A percentile compares a stretch with the other conserved stretches of the same genome.
Evolutionary conservation across 2,113 vertebrate genomes (phyloP).

Genomic region (Polypterus senegalus): DNA sequence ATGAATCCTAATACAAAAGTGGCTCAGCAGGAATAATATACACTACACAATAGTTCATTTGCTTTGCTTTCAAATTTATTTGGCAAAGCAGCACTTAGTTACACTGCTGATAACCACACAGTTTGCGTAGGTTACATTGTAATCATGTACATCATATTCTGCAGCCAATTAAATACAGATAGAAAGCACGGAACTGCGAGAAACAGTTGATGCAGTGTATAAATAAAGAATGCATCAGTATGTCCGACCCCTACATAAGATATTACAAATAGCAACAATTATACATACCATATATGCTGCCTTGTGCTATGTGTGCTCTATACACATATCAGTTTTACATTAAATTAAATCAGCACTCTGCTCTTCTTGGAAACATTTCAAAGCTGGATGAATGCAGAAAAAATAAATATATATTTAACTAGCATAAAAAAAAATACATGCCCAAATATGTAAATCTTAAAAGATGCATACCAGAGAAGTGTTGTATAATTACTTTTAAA

Average conservation of each 20-base stretch:
- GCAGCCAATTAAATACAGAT: conserved; percentile 48
- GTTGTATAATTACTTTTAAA: conserved; percentile 43
- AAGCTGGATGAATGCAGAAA: conserved; percentile 14
- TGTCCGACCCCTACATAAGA: conserved; percentile 37
- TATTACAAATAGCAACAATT: conserved; percentile 23
- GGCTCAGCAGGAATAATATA: background rate
- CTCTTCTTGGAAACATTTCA: conserved; percentile 28
- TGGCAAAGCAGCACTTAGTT: conserved; percentile 72
- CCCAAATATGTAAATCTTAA: conserved; percentile 45
- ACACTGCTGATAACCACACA: conserved; percentile 44
- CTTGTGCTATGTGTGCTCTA: conserved; percentile 7
- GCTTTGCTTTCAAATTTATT: conserved; percentile 64
- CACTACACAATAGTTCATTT: conserved; percentile 30
- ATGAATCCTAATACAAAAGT: too few species aligned
- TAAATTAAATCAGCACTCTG: background rate
- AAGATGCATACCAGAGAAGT: conserved; percentile 30
- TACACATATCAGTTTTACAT: too few species aligned
- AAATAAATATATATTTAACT: conserved; percentile 42
- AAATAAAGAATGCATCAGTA: conserved; percentile 27
- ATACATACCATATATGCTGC: conserved; percentile 6
- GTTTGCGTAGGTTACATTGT: conserved; percentile 42
- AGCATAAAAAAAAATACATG: conserved; percentile 51
- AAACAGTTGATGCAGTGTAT: conserved; percentile 5
- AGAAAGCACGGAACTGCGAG: conserved; percentile 29
- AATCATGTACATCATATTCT: conserved; percentile 41